Evolutionary conservation across 2,797 vertebrate species (phyloP), one percentile per base, ranked within the genome.

Genomic region (Falco peregrinus): DNA sequence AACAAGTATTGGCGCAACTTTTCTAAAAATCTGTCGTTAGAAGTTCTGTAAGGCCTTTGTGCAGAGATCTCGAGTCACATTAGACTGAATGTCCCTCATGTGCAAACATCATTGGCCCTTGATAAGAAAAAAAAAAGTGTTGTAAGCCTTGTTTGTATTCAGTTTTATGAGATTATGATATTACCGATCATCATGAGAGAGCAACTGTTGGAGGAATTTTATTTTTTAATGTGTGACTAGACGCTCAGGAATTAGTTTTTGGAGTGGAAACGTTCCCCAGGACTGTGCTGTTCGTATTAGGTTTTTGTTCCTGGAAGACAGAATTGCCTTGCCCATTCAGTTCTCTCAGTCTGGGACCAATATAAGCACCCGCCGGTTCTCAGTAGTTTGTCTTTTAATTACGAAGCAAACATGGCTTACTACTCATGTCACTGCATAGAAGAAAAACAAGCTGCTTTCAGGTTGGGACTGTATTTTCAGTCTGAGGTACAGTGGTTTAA

Each of bases 1-100:
- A 45, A 5, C 1, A n/a, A 33, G 0, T 3, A 13, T 10, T 53
- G 5, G 5, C 65, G 13, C 6, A 43, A 47, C 10, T 53, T 68
- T 74, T 80, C 20, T 43, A 56, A 85, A 78, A 75, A 64, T 15
- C 2, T 20, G 4, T 67, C 89, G 3, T 59, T 41, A 35, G n/a
- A 67, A 61, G 3, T 67, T 71, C 50, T 70, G 5, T 41, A 59
- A 82, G 5, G 4, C 4, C 8, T 54, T 84, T 65, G 9, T 9
- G 8, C 9, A 57, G 41, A 53, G 7, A 61, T 57, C n/a, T 70
- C 6, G 47, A 65, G 28, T 37, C 11, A 35, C 6, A 18, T 39
- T 50, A 54, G 3, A 11, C 24, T 25, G 10, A 48, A 51, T 26
- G 11, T 59, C 12, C 7, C 69, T 73, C 28, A 51, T 1, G 1